Base-by-base conservation (phyloP, 1,140 invertebrate genomes). In the Dreissena rostriformis region DNA sequence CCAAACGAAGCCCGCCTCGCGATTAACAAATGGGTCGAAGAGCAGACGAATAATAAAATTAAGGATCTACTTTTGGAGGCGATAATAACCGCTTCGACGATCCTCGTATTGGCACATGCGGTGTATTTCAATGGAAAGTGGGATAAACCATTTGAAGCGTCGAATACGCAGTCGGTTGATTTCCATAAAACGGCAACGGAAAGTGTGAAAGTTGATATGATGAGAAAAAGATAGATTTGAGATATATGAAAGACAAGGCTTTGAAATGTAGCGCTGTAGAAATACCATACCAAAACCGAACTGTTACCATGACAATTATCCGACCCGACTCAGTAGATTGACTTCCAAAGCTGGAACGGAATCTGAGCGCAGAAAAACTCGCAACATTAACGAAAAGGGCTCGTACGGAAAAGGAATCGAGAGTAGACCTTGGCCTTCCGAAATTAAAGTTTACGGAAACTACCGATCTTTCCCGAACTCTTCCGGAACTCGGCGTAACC, bases 41-140 rank as follows among this genome's bases (percentile, higher is more conserved):
- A 94, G 11, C 95, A 95, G 75, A 97, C 96, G 0, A 91, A 93
- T 67, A 94, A 94, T 8, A 96, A 96, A 90, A 97, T n/a, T n/a
- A n/a, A n/a, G n/a, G n/a, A n/a, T n/a, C n/a, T n/a, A n/a, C n/a
- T n/a, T n/a, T 97, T 49, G 26, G 82, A 82, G 91, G 17, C 88
- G 93, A 1, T 80, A 89, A 4, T 95, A 95, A 0, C 92, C 4
- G 85, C 93, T 0, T 76, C 86, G 0, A 97, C 96, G 0, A 94
- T 92, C 29, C 90, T 96, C 7, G 94, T 97, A 19, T 90, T 97
- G 19, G 96, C 96, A 14, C 97, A 96, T 86, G 96, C 96, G 0
- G 90, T 97, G 8, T 97, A 97, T 82, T 97, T 97, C 78, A 96
- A 96, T 87, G 96, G 95, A 15, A 94, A 95, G 72, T 97, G 97